Evolutionary conservation across 2,113 vertebrate genomes (phyloP), one percentile per base, ranked within the genome.

Genomic region (Numida meleagris): DNA sequence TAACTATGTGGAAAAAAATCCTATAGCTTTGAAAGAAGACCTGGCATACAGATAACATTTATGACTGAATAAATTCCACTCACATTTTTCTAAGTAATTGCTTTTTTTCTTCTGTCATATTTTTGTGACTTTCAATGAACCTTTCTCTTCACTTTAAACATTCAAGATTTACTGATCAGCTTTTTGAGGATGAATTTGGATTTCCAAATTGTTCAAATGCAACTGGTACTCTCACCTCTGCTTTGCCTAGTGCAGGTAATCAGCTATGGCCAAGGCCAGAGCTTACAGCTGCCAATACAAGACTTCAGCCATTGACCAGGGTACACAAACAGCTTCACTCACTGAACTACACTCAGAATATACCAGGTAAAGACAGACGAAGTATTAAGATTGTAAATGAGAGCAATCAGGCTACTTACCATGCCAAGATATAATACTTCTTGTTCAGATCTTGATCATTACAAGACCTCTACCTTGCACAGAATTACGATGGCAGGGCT

Each of bases 1-100:
- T 38, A 89, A 58, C 38, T 75, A 51, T 51, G 50, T 90, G 31
- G 17, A 79, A 90, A 81, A 57, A 78, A 77, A 55, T 29, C 1
- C 18, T 15, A 74, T 9, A 12, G 27, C 70, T 94, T 92, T 82
- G 46, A 90, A 95, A 92, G 72, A 88, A 90, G 67, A 70, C n/a
- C 58, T 68, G 81, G 71, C 58, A 82, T 11, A 8, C 18, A 91
- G 62, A 80, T 85, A 88, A 88, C n/a, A 66, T 38, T 82, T 87
- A 61, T 45, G 71, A 70, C 36, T 65, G 43, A 76, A 4, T 82
- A 86, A 91, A 89, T 80, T 76, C 50, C 63, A 85, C 55, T 72
- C 68, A 73, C 65, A 79, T 31, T 65, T 85, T 58, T 72, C 20
- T 70, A 72, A 84, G 57, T 2, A 79, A 80, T 65, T 53, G 10